phyloP scores from a whole-genome alignment of 1,140 invertebrate genomes.

The Brachionus koreanus region DNA sequence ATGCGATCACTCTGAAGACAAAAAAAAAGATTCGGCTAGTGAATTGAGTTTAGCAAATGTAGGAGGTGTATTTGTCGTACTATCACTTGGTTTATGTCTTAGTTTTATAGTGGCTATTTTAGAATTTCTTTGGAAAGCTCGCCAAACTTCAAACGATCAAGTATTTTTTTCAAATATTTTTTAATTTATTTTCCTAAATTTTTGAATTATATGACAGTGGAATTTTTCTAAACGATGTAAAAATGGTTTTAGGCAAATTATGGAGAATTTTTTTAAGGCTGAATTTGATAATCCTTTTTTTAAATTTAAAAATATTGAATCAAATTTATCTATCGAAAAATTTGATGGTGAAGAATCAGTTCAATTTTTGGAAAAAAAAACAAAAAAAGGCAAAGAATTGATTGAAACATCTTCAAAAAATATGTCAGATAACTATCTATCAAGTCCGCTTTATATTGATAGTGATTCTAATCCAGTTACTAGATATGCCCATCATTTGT shows the following conservation, averaged over 20 bases:
- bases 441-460: background rate
- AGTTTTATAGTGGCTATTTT: conserved; percentile 85
- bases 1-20: background rate
- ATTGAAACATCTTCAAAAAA: background rate
- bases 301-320: background rate
- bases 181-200: background rate
- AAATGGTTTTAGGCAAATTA: background rate
- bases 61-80: conserved; percentile 90
- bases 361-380: background rate
- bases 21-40: conserved; percentile 45
- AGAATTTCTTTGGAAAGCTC: conserved; percentile 77
- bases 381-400: background rate
- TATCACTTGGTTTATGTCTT: conserved; percentile 81
- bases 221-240: background rate
- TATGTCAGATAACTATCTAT: background rate
- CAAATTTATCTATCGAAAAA: background rate
- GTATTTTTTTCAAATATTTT: background rate
- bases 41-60: conserved; percentile 50
- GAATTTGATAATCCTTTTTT: conserved; percentile 17
- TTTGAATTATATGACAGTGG: background rate
- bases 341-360: background rate
- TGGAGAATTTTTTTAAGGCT: conserved; percentile 3
- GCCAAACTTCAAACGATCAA: conserved; percentile 4
- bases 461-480: background rate
- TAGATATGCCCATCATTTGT: background rate